A percentile compares a stretch with the other conserved stretches of the same genome.
These are phyloP conservation scores for Stenopsyche tienmushanensis DNA, from an alignment of 1,140 invertebrate genomes.

Conservation along the genomic window DNA sequence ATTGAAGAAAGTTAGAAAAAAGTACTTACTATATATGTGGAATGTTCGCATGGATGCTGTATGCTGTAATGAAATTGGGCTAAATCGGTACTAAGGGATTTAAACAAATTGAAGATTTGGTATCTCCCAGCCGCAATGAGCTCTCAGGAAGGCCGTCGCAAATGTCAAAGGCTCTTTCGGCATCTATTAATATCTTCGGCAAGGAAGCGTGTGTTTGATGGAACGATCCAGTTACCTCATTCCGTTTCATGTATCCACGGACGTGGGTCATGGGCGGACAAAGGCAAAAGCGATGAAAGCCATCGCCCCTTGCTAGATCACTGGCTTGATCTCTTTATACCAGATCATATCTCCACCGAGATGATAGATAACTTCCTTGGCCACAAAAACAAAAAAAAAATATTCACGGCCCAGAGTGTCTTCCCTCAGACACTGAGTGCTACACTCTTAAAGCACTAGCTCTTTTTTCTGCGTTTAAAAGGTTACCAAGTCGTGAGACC, in stretches of 20 bases:
- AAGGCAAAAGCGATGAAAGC: conserved; percentile 19
- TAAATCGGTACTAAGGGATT: too few relatives aligned
- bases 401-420: background rate
- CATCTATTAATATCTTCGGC: background rate
- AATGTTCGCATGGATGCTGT: too few relatives aligned
- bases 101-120: too few relatives aligned
- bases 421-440: background rate
- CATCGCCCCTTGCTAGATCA: conserved; percentile 9
- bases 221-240: background rate
- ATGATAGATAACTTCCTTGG: conserved; percentile 40
- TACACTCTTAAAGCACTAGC: background rate
- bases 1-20: too few relatives aligned
- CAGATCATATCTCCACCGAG: conserved; percentile 29
- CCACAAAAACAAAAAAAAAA: conserved; percentile 25
- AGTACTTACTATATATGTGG: too few relatives aligned
- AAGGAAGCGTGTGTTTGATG: background rate
- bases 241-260: background rate
- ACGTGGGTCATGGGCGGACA: conserved; percentile 15
- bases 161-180: background rate
- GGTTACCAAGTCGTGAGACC: conserved; percentile 27
- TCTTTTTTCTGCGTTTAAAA: conserved; percentile 13
- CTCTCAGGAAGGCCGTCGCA: background rate
- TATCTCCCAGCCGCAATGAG: background rate
- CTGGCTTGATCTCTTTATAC: conserved; percentile 17
- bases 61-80: too few relatives aligned